Evolutionary conservation across 2,888 invertebrate genomes (phyloP).

Genomic region (Plusia festucae): DNA sequence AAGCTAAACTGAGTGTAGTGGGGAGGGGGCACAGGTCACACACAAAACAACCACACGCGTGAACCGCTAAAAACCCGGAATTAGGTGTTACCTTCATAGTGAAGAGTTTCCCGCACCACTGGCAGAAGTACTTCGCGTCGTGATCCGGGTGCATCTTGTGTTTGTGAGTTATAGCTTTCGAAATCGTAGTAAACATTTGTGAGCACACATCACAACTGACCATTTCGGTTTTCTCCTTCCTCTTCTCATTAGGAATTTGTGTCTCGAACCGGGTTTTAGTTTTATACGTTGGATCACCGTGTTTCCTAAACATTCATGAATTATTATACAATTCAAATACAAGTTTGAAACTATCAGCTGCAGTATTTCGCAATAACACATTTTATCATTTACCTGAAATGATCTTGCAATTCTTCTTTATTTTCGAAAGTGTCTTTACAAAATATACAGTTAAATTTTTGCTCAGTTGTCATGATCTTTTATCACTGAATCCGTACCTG

Average conservation of each 20-base stretch:
- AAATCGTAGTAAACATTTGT: constrained; percentile 88
- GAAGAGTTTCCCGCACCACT: constrained; percentile 92
- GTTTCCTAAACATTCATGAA: constrained; percentile 83
- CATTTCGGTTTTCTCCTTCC: constrained; percentile 72
- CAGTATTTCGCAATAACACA: constrained; percentile 8
- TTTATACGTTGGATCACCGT: constrained; percentile 90
- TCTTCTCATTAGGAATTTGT: constrained; percentile 63
- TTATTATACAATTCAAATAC: not conserved
- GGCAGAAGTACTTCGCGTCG: constrained; percentile 91
- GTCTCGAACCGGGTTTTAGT: constrained; percentile 63
- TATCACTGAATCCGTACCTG: constrained; percentile 2
- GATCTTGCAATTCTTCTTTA: constrained; percentile 90
- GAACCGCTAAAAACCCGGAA: constrained; percentile 8
- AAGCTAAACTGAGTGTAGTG: constrained; percentile 48
- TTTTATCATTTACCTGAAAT: constrained; percentile 87
- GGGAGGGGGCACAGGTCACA: constrained; percentile 65
- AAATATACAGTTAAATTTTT: constrained; percentile 87
- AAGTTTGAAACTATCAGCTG: not conserved
- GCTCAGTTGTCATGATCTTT: constrained; percentile 73
- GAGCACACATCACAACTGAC: constrained; percentile 90
- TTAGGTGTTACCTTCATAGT: constrained; percentile 88
- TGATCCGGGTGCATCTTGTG: constrained; percentile 91
- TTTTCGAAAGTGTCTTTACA: constrained; percentile 88
- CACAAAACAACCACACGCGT: constrained; percentile 16
- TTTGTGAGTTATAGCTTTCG: constrained; percentile 91